Percentiles rank a stretch among this genome's conserved stretches.
Evolutionary conservation across 1,140 invertebrate genomes (phyloP).

Genomic region (Anastrepha ludens): DNA sequence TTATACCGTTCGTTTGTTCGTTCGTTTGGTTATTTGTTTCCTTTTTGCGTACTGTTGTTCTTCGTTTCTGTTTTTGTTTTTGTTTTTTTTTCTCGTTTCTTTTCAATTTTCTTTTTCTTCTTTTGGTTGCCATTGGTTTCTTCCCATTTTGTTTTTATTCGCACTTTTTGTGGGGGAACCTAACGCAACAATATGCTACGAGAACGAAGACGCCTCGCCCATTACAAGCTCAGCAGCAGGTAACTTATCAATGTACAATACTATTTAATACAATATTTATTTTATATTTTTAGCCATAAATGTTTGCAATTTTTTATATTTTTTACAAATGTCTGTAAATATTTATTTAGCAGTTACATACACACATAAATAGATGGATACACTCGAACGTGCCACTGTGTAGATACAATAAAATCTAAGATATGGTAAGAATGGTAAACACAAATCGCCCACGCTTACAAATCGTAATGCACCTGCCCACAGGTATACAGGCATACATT

Average conservation of each 20-base stretch:
- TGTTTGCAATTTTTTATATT: not conserved
- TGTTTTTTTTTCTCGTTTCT: slow-evolving; percentile 55
- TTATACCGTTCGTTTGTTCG: not conserved
- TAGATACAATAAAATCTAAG: not conserved
- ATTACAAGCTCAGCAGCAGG: slow-evolving; percentile 74
- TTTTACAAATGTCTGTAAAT: not conserved
- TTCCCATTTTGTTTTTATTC: slow-evolving; percentile 71
- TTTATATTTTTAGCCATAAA: not conserved
- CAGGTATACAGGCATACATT: not conserved
- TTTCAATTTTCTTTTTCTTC: slow-evolving; percentile 64
- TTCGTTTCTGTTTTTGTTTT: slow-evolving; percentile 57
- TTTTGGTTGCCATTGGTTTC: slow-evolving; percentile 61
- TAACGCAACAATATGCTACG: slow-evolving; percentile 71
- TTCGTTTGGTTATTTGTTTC: slow-evolving; percentile 48
- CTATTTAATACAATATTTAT: not conserved
- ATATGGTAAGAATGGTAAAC: not conserved
- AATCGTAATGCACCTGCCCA: not conserved
- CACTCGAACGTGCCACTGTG: not conserved
- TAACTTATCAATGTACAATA: slow-evolving; percentile 59
- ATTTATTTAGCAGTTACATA: not conserved
- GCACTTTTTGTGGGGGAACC: slow-evolving; percentile 72
- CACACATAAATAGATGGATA: not conserved
- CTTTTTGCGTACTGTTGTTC: slow-evolving; percentile 32
- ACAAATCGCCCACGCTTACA: not conserved
- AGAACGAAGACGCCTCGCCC: slow-evolving; percentile 74